Conservation (phyloP, 2,113 vertebrate genomes). For the Penelope pileata region DNA sequence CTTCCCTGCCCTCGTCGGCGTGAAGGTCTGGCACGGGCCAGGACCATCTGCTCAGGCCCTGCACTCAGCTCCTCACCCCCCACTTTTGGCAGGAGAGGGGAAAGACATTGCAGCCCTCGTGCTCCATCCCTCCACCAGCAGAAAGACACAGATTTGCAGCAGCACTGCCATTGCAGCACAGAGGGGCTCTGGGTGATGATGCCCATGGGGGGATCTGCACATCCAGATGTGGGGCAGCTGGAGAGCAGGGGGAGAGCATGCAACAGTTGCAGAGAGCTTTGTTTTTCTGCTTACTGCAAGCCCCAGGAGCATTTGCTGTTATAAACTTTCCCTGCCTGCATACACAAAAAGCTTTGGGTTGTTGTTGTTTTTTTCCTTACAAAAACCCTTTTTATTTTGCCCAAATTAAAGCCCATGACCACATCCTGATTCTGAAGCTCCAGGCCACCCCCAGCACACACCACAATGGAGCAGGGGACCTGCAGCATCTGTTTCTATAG, state of each 20-base stretch:
- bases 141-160: not conserved
- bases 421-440: no score
- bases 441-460: no score
- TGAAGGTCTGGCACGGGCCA: not conserved
- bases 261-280: no score
- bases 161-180: not conserved
- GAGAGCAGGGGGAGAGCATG: no score
- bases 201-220: not conserved
- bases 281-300: not conserved
- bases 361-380: not conserved
- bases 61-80: accelerated
- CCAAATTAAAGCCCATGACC: no score
- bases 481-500: not conserved
- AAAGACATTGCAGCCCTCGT: not conserved
- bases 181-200: no score
- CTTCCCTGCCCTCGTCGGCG: not conserved
- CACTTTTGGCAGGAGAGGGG: not conserved
- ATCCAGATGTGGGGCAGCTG: not conserved
- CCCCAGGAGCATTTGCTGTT: not conserved
- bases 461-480: not conserved
- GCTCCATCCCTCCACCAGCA: not conserved
- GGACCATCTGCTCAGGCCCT: conserved; percentile 28
- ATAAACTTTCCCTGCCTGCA: no score
- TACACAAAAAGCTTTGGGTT: not conserved
- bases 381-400: not conserved